Base-by-base conservation (phyloP, 23 tunicate species). In the Trididemnum miniatum region DNA sequence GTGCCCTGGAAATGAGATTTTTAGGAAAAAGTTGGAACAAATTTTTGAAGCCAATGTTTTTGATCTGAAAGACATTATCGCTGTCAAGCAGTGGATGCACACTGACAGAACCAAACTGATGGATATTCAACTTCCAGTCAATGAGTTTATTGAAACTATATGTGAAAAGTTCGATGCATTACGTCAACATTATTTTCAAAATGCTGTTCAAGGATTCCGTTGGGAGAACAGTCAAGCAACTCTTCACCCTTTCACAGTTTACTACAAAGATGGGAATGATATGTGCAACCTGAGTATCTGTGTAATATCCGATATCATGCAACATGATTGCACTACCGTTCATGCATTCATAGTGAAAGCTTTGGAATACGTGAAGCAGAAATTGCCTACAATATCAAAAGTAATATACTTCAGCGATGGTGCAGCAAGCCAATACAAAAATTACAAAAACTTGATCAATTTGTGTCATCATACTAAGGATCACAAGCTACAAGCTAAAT, bases 151-250 rank as follows among this genome's bases (percentile, higher is more conserved):
- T 31, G 39, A 69, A 31, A 7, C 40, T 31, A 7, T 69, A 30
- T n/a, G n/a, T n/a, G n/a, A n/a, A n/a, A 63, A 63, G 26, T 63
- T 63, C n/a, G 71, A 20, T 63, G 24, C 28, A 63, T 22, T 63
- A 24, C 24, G n/a, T n/a, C n/a, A n/a, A n/a, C n/a, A n/a, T n/a
- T n/a, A n/a, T n/a, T n/a, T 69, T 15, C 76, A 69, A 69, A 38
- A 69, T 33, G 76, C 76, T 31, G 23, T 69, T 33, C 76, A 69
- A 33, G 76, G 76, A 5, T 69, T 29, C 23, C 76, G 31, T 32
- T 69, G 76, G 76, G 76, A 69, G 7, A 29, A 69, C 40, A 69
- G 76, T 38, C 76, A 69, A 33, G 76, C 76, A 69, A 69, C 76
- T 5, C 39, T 69, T 33, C 76, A 69, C 31, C 76, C 76, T 5